Evolutionary conservation across 1,140 invertebrate genomes (phyloP).

Genomic region (Drosophila sp.): DNA sequence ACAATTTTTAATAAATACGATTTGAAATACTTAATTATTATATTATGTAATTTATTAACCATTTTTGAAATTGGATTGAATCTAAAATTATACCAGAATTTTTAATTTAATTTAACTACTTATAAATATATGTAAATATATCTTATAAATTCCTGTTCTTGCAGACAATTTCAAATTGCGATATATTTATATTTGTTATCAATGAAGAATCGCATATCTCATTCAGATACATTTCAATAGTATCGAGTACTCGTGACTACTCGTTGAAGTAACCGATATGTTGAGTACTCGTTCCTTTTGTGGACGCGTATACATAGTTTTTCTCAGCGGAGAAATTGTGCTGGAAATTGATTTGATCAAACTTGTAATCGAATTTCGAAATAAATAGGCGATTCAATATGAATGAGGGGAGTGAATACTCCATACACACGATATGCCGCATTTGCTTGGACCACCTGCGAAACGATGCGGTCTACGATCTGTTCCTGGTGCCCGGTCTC

Average conservation of each 20-base stretch:
- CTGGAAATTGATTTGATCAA: constrained; percentile 42
- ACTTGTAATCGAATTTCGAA: constrained; percentile 25
- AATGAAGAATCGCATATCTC: too few species aligned
- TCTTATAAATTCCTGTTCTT: not conserved
- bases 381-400: constrained; percentile 41
- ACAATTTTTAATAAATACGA: too few species aligned
- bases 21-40: too few species aligned
- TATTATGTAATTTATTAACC: not conserved
- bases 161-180: not conserved
- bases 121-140: too few species aligned
- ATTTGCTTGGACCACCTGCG: constrained; percentile 69
- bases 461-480: constrained; percentile 64
- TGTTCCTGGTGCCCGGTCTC: constrained; percentile 74
- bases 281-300: constrained; percentile 34
- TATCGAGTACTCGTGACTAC: constrained; percentile 15
- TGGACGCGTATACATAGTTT: constrained; percentile 54
- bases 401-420: constrained; percentile 70
- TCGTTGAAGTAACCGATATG: constrained; percentile 33
- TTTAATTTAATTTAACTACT: too few species aligned
- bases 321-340: constrained; percentile 48
- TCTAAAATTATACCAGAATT: too few species aligned
- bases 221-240: too few species aligned
- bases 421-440: constrained; percentile 78
- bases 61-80: not conserved
- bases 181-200: not conserved